A percentile compares a stretch with the other conserved stretches of the same genome.
Evolutionary conservation across 2,797 vertebrate genomes (phyloP).

Genomic region (Sebastes diaconus): DNA sequence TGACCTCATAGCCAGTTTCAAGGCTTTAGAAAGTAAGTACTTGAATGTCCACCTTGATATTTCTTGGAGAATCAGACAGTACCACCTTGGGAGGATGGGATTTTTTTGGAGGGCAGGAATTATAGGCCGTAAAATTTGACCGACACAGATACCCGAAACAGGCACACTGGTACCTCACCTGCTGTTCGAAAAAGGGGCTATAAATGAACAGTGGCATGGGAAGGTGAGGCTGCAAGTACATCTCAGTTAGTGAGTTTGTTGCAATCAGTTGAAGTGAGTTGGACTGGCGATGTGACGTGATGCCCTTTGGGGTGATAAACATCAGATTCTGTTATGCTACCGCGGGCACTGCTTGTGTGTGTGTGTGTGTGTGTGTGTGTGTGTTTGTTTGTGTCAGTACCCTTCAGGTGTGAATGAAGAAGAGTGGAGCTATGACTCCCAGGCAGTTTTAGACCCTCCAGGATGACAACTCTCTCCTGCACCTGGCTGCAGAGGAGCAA

Average conservation of each 20-base stretch:
- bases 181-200: background rate
- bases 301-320: conserved; percentile 59
- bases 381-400: conserved; percentile 46
- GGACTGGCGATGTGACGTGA: conserved; percentile 33
- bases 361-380: background rate
- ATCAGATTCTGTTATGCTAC: conserved; percentile 41
- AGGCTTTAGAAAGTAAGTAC: background rate
- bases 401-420: conserved; percentile 53
- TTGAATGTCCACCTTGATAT: background rate
- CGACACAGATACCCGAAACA: background rate
- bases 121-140: background rate
- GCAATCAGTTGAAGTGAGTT: conserved; percentile 34
- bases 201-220: conserved; percentile 18
- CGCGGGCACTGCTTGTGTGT: conserved; percentile 11
- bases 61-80: background rate
- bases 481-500: conserved; percentile 65
- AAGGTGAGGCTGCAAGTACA: conserved; percentile 18
- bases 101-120: background rate
- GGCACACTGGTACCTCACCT: background rate
- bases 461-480: conserved; percentile 54
- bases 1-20: background rate
- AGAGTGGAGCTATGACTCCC: conserved; percentile 41
- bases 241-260: conserved; percentile 36
- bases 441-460: conserved; percentile 40
- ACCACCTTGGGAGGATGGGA: background rate